Conservation (phyloP, 2,797 vertebrate genomes). For the Sphenodon punctatus region DNA sequence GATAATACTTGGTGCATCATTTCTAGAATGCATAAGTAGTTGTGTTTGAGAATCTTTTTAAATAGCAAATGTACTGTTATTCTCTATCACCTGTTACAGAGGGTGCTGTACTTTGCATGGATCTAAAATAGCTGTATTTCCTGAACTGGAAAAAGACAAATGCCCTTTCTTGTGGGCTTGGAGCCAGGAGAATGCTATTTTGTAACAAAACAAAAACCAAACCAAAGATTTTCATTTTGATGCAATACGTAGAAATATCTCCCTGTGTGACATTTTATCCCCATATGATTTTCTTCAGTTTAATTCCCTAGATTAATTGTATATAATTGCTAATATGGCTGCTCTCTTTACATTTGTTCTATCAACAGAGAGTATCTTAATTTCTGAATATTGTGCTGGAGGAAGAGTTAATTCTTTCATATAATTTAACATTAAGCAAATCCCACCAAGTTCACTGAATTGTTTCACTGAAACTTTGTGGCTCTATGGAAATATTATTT, state of each 20-base stretch:
- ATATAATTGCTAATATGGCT: slow-evolving; percentile 44
- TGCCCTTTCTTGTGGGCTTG: background rate
- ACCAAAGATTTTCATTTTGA: background rate
- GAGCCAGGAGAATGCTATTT: background rate
- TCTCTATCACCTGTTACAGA: slow-evolving; percentile 1
- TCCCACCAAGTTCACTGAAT: no score
- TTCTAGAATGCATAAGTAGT: slow-evolving; percentile 2
- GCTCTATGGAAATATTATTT: no score
- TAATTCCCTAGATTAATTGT: slow-evolving; percentile 46
- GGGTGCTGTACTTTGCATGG: background rate
- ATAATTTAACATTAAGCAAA: no score
- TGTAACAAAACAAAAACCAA: background rate
- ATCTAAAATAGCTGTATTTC: background rate
- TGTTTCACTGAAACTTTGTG: no score
- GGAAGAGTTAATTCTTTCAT: slow-evolving; percentile 39
- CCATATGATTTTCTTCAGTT: slow-evolving; percentile 35
- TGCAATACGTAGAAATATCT: slow-evolving; percentile 49
- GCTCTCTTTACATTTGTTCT: slow-evolving; percentile 53
- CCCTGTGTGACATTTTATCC: slow-evolving; percentile 21
- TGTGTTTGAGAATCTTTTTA: background rate
- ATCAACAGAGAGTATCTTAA: slow-evolving; percentile 39
- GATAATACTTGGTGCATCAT: background rate
- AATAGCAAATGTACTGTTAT: slow-evolving; percentile 2
- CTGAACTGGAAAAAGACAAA: background rate
- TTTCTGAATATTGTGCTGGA: slow-evolving; percentile 35